phyloP scores from a whole-genome alignment of 2,797 vertebrate genomes.

The Corythornis leucogaster region DNA sequence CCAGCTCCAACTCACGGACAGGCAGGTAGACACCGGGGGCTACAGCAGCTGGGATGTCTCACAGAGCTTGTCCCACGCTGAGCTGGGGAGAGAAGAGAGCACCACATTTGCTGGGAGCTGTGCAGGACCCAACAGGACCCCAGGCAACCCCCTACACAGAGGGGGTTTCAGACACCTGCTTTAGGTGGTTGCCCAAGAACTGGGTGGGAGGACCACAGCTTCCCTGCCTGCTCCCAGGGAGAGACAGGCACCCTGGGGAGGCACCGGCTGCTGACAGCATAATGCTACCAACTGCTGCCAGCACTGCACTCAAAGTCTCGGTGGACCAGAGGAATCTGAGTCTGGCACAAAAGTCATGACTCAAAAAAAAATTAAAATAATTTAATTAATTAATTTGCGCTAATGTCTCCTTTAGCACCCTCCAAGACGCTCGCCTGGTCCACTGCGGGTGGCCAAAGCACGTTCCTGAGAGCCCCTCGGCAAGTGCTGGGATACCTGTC shows the following conservation, averaged over 20 bases:
- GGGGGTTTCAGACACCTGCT: rapidly evolving
- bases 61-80: not conserved
- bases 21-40: not conserved
- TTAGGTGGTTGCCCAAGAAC: not conserved
- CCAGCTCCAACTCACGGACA: not conserved
- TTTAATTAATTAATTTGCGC: conserved; percentile 3
- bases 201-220: rapidly evolving
- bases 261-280: rapidly evolving
- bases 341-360: not conserved
- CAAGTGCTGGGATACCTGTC: not conserved
- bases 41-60: not conserved
- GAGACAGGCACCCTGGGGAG: not conserved
- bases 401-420: not conserved
- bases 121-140: not conserved
- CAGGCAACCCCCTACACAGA: not conserved
- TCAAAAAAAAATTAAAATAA: not conserved
- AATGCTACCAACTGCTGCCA: not conserved
- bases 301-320: rapidly evolving
- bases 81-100: conserved; percentile 37
- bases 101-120: not conserved
- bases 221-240: not conserved
- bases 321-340: not conserved
- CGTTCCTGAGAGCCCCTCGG: not conserved
- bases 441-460: not conserved
- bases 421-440: rapidly evolving